phyloP scores from a whole-genome alignment of 2,113 vertebrate species.

The Pseudorhombus dupliciocellatus region DNA sequence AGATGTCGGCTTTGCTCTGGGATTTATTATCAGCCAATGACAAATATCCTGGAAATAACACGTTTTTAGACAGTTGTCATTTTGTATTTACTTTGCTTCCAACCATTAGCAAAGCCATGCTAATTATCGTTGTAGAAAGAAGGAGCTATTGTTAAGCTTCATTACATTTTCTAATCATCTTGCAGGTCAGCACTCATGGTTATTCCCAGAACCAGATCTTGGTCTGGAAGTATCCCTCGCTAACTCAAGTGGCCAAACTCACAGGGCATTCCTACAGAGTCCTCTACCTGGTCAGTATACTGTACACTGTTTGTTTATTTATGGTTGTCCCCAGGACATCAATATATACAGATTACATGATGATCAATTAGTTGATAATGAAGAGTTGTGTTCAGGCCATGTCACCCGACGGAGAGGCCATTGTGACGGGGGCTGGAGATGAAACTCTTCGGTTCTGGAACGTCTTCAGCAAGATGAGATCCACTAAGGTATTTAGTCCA shows the following conservation, averaged over 20 bases:
- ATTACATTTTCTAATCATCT: not conserved
- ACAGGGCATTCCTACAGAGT: slow-evolving; percentile 97
- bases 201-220: slow-evolving; percentile 99
- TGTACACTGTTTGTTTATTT: not conserved
- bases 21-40: not conserved
- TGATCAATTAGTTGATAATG: not conserved
- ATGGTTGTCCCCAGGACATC: not conserved
- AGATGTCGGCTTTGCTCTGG: not conserved
- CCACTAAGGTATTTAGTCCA: slow-evolving; percentile 87
- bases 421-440: slow-evolving; percentile 96
- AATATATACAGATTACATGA: not conserved
- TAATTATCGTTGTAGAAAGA: not conserved
- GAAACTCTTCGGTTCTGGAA: slow-evolving; percentile 99
- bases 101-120: not conserved
- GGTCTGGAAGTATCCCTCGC: slow-evolving; percentile 98
- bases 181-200: slow-evolving; percentile 96
- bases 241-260: slow-evolving; percentile 97
- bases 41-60: no score
- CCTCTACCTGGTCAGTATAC: slow-evolving; percentile 89
- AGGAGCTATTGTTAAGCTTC: not conserved
- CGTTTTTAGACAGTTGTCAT: no score
- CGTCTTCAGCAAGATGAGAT: slow-evolving; percentile 98
- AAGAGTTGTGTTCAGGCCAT: slow-evolving; percentile 84
- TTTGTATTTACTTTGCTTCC: not conserved
- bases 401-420: slow-evolving; percentile 99